Base-by-base conservation (phyloP, 1,140 invertebrate species). In the Aphidius ervi region DNA sequence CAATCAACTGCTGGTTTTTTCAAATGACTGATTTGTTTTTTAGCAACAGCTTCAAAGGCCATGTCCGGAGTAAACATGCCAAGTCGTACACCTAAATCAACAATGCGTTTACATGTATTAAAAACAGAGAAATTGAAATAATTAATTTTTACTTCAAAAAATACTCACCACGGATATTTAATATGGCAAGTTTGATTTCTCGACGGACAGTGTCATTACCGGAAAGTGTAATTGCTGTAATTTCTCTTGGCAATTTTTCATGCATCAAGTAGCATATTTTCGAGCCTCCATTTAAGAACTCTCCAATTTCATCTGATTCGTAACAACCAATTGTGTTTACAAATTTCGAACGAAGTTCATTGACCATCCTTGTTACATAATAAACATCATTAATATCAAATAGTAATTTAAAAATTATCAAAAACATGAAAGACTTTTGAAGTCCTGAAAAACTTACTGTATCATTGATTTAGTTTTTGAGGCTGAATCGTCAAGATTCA, bases 11-110 rank as follows among this genome's bases (percentile, higher is more conserved):
- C 94, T 6, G 98, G 98, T 81, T 98, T 95, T 81, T 97, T 97
- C 65, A 99, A 85, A 67, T 95, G 86, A 37, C 88, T 84, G 66
- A 99, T 99, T 84, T 99, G 97, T 75, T 97, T 97, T 81, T 99
- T 99, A 1, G 99, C 98, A 73, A 99, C 99, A 42, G 95, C 95
- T 82, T 99, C 98, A 81, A 99, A 99, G 46, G 98, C 98, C 95
- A 98, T 98, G 77, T 99, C 98, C 16, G 98, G 98, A 31, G 97
- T 99, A 79, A 99, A 99, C 10, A 99, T 84, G 77, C 98, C 97
- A 63, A 99, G 95, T 81, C 95, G 79, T 69, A 87, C 86, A 83
- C 83, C 83, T 85, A 67, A 61, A 16, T 16, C 57, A 68, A 58
- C 20, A 66, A 60, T 3, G 4, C 23, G 23, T 31, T 31, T 31